Evolutionary conservation across 2,888 invertebrate species (phyloP).

Genomic region (Petrolisthes manimaculis): DNA sequence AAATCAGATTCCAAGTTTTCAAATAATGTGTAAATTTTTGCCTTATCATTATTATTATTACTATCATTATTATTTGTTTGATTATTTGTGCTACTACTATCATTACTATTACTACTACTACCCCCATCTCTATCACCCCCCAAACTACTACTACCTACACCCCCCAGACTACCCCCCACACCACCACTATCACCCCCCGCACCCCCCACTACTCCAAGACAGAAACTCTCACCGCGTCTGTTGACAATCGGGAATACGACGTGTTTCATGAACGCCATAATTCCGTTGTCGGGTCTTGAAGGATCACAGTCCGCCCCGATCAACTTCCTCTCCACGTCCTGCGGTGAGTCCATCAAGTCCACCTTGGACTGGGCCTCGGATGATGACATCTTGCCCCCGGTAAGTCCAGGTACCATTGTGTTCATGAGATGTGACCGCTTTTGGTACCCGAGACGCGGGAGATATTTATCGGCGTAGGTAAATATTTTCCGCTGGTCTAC

Average conservation of each 20-base stretch:
- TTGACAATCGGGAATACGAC: constrained; percentile 66
- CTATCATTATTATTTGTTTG: too few relatives aligned
- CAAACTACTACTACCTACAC: too few relatives aligned
- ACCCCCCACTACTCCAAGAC: too few relatives aligned
- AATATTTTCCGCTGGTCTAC: constrained; percentile 99
- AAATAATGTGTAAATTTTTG: constrained; percentile 72
- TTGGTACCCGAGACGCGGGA: constrained; percentile 93
- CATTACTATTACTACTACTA: too few relatives aligned
- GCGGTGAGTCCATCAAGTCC: constrained; percentile 91
- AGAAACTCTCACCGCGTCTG: constrained; percentile 42
- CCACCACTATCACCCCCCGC: too few relatives aligned
- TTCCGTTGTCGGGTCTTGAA: constrained; percentile 94
- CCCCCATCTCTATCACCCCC: too few relatives aligned
- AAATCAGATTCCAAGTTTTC: constrained; percentile 86
- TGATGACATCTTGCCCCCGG: constrained; percentile 97
- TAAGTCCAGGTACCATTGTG: constrained; percentile 88
- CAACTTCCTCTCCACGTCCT: constrained; percentile 90
- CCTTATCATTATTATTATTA: too few relatives aligned
- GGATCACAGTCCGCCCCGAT: constrained; percentile 95
- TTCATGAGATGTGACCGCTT: constrained; percentile 99
- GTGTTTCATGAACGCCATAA: constrained; percentile 88
- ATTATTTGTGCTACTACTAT: too few relatives aligned
- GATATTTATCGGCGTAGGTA: constrained; percentile 96
- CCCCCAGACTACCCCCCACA: too few relatives aligned
- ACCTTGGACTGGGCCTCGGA: constrained; percentile 99